phyloP scores from a whole-genome alignment of 2,113 vertebrate species.

The Pedetes capensis region DNA sequence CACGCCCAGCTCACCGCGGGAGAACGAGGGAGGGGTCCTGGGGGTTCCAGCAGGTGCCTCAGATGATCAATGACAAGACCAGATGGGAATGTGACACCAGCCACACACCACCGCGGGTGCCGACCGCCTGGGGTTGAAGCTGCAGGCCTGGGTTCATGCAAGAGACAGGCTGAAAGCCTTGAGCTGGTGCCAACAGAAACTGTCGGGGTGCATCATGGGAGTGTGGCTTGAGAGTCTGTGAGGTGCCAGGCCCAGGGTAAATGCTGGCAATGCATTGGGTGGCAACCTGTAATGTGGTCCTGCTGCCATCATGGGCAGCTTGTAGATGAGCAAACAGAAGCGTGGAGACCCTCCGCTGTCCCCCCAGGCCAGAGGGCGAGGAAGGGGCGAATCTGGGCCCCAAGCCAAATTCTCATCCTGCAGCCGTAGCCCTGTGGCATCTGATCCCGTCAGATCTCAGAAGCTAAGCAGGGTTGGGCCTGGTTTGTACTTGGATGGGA shows the following conservation, averaged over 20 bases:
- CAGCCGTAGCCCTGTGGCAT: too few species aligned
- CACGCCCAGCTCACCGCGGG: neutral
- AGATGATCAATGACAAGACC: too few species aligned
- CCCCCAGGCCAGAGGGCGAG: neutral
- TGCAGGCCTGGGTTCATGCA: fast-evolving
- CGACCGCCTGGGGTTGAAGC: neutral
- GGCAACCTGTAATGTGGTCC: neutral
- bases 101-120: fast-evolving
- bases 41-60: neutral
- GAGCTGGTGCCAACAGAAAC: neutral
- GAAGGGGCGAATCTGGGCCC: neutral
- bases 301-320: neutral
- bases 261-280: fast-evolving
- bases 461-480: too few species aligned
- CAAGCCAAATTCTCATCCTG: neutral
- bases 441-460: too few species aligned
- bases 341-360: neutral
- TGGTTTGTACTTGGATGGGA: too few species aligned
- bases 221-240: fast-evolving
- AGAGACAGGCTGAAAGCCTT: neutral
- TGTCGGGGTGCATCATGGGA: fast-evolving
- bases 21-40: neutral
- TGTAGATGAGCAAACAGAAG: neutral
- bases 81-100: neutral
- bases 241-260: neutral